A percentile compares a stretch with the other conserved stretches of the same genome.
These are phyloP conservation scores for Enteromius viviparus DNA, from an alignment of 2,797 vertebrate species.

Conservation along the genomic window DNA sequence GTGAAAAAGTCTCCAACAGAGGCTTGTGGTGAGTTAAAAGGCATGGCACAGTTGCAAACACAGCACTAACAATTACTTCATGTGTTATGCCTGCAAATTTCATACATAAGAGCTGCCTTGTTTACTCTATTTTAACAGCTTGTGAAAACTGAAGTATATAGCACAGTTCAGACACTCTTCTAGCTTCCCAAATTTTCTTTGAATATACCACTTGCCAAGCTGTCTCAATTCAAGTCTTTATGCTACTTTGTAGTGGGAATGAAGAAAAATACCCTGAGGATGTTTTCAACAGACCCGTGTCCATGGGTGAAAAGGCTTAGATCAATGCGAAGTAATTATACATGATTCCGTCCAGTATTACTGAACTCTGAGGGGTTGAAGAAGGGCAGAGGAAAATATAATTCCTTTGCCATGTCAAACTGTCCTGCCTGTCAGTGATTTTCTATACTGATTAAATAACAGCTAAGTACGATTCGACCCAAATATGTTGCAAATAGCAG, in stretches of 20 bases:
- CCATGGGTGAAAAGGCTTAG: constrained; percentile 9
- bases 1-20: constrained; percentile 3
- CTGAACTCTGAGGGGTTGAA: neutral
- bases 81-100: neutral
- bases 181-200: constrained; percentile 21
- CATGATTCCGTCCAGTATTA: constrained; percentile 27
- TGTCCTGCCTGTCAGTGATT: neutral
- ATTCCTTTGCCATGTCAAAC: neutral
- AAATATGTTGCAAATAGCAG: neutral
- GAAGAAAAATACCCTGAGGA: constrained; percentile 46
- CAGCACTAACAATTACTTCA: neutral
- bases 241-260: constrained; percentile 23
- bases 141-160: constrained; percentile 17
- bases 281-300: constrained; percentile 15
- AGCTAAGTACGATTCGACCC: neutral
- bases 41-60: neutral
- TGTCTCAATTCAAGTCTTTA: constrained; percentile 19
- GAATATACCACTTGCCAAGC: constrained; percentile 19
- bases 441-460: neutral
- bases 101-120: neutral
- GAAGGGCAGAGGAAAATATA: neutral
- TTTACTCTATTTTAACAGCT: constrained; percentile 6
- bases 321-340: constrained; percentile 31
- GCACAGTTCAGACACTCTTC: constrained; percentile 8
- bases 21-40: constrained; percentile 23